Evolutionary conservation across 2,113 vertebrate species (phyloP).

Genomic region (Heterochromis multidens): DNA sequence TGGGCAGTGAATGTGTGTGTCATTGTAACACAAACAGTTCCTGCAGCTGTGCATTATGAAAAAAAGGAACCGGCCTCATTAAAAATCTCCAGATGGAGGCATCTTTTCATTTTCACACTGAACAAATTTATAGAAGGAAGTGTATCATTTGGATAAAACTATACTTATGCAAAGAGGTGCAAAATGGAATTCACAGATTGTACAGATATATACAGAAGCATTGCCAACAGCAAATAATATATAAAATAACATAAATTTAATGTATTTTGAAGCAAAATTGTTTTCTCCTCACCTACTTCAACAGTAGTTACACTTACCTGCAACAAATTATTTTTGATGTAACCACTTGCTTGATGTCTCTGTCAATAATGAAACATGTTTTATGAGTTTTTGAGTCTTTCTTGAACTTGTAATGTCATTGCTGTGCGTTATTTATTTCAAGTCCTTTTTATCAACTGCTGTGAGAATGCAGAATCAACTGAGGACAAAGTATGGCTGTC

Average conservation of each 20-base stretch:
- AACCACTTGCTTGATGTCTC: neutral
- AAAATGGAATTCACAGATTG: neutral
- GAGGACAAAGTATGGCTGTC: slow-evolving; percentile 19
- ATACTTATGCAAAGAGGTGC: neutral
- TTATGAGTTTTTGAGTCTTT: neutral
- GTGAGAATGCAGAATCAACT: slow-evolving; percentile 10
- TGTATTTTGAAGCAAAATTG: neutral
- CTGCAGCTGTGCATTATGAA: neutral
- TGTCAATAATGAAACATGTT: slow-evolving; percentile 9
- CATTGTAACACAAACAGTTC: neutral
- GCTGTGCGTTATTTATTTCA: slow-evolving; percentile 3
- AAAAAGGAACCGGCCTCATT: neutral
- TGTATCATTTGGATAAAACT: neutral
- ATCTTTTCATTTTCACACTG: neutral
- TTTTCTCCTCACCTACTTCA: neutral
- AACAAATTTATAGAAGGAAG: neutral
- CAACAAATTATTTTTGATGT: neutral
- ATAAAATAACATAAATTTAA: neutral
- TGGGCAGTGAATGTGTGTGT: neutral
- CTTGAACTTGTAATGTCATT: neutral
- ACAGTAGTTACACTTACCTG: neutral
- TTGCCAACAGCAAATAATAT: neutral
- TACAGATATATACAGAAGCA: neutral
- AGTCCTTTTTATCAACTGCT: neutral
- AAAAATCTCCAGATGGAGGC: neutral